Evolutionary conservation across 2,888 invertebrate genomes (phyloP), one percentile per base, ranked within the genome.

Genomic region (Andrena flavipes): DNA sequence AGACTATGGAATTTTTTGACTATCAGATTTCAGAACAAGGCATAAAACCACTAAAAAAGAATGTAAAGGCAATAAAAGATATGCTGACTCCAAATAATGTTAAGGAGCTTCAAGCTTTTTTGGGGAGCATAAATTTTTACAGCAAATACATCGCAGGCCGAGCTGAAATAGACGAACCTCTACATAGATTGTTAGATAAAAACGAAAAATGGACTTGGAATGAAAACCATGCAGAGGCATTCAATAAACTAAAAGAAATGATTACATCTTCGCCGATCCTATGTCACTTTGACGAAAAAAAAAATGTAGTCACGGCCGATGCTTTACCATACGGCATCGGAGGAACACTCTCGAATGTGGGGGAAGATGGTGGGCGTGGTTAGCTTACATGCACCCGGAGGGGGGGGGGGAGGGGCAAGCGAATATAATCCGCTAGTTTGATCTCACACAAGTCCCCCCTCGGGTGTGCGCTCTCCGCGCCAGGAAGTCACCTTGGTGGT

Each of bases 1-100:
- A 16, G 49, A 49, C 13, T 16, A 49, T 49, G 49, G 49, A 49
- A 16, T 49, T 49, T 49, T 1, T 49, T 16, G 49, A 16, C 1
- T 49, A 49, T n/a, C 49, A 49, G n/a, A 49, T 49, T 16, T 49
- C 49, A 49, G 49, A 49, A 49, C 49, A 49, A 49, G 49, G 49
- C 3, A 49, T 49, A 49, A 49, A 49, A 49, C 49, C 49, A 49
- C 3, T 49, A 5, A 49, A 49, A 49, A 49, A n/a, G n/a, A 49
- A 49, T 16, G 16, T 49, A 49, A 16, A 49, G n/a, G 49, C 49
- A n/a, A 49, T 49, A 49, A 49, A 49, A 49, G 49, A 49, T 4
- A 49, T 49, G 49, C 49, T 16, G 49, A n/a, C 49, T 16, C 49
- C 49, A 49, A 49, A 16, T 1, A 49, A 49, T 5, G n/a, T 49